These are phyloP conservation scores for Hetaerina americana DNA, from an alignment of 1,140 invertebrate species.

Conservation along the genomic window DNA sequence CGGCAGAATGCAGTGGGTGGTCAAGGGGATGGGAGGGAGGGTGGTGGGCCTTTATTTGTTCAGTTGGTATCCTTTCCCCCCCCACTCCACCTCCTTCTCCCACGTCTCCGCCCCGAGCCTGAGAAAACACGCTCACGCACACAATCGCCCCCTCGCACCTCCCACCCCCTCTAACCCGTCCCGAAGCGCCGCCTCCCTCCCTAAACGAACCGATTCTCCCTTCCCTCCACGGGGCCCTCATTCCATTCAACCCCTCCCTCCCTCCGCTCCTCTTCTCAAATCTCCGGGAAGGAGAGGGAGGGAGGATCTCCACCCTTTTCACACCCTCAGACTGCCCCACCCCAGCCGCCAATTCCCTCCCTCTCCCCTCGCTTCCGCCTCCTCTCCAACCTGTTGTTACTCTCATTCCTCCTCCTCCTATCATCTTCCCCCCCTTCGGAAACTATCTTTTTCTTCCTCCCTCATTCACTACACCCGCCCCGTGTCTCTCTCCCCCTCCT, in stretches of 20 bases:
- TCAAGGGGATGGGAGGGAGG: too few species aligned
- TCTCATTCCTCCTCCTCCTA: not conserved
- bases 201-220: too few species aligned
- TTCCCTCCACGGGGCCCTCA: too few species aligned
- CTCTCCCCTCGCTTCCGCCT: conserved; percentile 15
- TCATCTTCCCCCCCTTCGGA: too few species aligned
- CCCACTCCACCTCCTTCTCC: not conserved
- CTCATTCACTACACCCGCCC: too few species aligned
- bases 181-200: conserved; percentile 21
- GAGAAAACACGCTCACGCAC: conserved; percentile 23
- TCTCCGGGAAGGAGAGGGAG: too few species aligned
- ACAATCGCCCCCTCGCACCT: conserved; percentile 28
- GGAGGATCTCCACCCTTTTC: too few species aligned
- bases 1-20: too few species aligned
- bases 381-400: conserved; percentile 6
- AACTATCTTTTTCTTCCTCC: too few species aligned
- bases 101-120: not conserved
- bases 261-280: too few species aligned
- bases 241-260: too few species aligned
- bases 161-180: conserved; percentile 9
- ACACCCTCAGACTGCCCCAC: conserved; percentile 20
- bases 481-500: not conserved
- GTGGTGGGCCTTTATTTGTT: not conserved
- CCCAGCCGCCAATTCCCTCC: conserved; percentile 24
- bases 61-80: not conserved